Conservation (phyloP, 2,113 vertebrate species). For the Oreochromis tanganicae region DNA sequence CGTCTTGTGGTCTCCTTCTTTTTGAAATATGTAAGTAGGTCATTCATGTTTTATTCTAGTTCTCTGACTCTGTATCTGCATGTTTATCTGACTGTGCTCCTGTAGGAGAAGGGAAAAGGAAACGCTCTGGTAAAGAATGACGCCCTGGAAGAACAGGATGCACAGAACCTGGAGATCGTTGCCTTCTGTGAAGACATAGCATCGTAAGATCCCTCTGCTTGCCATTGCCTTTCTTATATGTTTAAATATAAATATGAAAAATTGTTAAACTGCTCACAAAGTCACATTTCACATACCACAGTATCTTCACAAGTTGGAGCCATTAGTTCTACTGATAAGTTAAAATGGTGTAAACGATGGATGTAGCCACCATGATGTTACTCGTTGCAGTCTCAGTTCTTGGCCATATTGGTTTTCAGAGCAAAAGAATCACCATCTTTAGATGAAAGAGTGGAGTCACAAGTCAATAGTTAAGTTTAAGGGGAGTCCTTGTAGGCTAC, state of each 20-base stretch:
- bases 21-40: background rate
- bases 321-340: background rate
- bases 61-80: background rate
- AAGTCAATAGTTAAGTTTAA: background rate
- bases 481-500: background rate
- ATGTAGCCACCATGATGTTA: background rate
- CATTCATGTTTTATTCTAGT: background rate
- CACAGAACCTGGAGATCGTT: slow-evolving; percentile 85
- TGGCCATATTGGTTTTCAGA: background rate
- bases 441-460: background rate
- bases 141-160: slow-evolving; percentile 76
- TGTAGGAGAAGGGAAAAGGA: slow-evolving; percentile 78
- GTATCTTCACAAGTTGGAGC: background rate
- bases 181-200: slow-evolving; percentile 87
- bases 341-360: background rate
- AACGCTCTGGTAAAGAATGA: slow-evolving; percentile 71
- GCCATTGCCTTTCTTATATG: background rate
- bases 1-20: background rate
- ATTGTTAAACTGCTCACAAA: background rate
- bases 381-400: background rate
- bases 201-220: slow-evolving; percentile 73
- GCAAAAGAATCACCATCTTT: background rate
- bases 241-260: background rate
- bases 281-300: background rate
- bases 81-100: slow-evolving; percentile 24